Percentiles rank a stretch among this genome's conserved stretches.
Evolutionary conservation across 2,113 vertebrate species (phyloP).

Genomic region (Syngnathoides biaculeatus): DNA sequence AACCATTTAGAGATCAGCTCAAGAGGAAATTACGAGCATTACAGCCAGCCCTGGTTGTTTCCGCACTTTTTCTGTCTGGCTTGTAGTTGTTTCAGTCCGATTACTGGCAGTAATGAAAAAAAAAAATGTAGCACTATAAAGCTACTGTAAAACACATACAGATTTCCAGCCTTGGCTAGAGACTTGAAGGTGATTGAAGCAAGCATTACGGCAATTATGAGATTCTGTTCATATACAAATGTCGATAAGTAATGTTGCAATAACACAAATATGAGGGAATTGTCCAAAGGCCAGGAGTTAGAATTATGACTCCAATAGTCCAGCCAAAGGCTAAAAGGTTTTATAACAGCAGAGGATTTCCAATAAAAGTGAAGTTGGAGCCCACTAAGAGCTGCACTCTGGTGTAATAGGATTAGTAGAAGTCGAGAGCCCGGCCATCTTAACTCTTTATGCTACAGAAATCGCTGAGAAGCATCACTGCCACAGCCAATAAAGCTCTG

Average conservation of each 20-base stretch:
- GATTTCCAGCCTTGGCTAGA: conserved; percentile 7
- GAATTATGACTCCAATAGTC: conserved; percentile 67
- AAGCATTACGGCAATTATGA: conserved; percentile 13
- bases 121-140: conserved; percentile 26
- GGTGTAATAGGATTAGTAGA: conserved; percentile 73
- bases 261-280: conserved; percentile 57
- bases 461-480: conserved; percentile 65
- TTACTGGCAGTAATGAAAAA: conserved; percentile 29
- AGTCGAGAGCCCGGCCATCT: conserved; percentile 65
- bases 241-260: conserved; percentile 40
- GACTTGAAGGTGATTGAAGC: conserved; percentile 11
- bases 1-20: conserved; percentile 66
- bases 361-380: conserved; percentile 72
- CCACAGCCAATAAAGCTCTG: conserved; percentile 42
- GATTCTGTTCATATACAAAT: conserved; percentile 35
- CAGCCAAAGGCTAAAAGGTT: conserved; percentile 75
- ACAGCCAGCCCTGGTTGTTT: conserved; percentile 39
- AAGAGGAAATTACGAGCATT: conserved; percentile 67
- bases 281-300: conserved; percentile 40
- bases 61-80: conserved; percentile 31
- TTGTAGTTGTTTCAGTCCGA: conserved; percentile 36
- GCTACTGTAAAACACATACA: conserved; percentile 15
- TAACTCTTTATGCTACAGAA: conserved; percentile 66
- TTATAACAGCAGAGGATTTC: conserved; percentile 72
- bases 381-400: conserved; percentile 71